Evolutionary conservation across 2,113 vertebrate genomes (phyloP).

Genomic region (Saguinus imperator): DNA sequence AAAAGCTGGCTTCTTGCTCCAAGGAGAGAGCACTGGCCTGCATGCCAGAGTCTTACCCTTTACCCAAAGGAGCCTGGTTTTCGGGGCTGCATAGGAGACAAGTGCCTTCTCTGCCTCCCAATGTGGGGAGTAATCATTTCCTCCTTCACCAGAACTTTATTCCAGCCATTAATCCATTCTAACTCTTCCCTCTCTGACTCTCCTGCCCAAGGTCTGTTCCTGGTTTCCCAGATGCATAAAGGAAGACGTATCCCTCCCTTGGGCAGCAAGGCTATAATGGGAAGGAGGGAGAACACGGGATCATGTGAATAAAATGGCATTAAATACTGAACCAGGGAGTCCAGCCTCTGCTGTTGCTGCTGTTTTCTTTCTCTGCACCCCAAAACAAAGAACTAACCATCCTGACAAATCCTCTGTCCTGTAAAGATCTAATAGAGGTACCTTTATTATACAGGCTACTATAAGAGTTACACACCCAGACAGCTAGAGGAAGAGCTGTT

Average conservation of each 20-base stretch:
- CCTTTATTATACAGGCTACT: not conserved
- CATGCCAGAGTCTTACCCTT: not conserved
- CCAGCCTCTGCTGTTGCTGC: conserved; percentile 16
- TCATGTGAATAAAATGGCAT: conserved; percentile 67
- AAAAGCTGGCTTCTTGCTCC: conserved; percentile 13
- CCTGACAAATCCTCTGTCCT: not conserved
- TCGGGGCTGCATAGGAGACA: not conserved
- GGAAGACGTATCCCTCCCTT: not conserved
- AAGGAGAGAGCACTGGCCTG: not conserved
- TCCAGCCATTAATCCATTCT: conserved; percentile 24
- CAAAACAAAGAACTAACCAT: conserved; percentile 17
- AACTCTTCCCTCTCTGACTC: not conserved
- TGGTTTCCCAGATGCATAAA: not conserved
- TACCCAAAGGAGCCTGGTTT: conserved; percentile 43
- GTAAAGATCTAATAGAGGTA: not conserved
- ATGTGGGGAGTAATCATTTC: conserved; percentile 25
- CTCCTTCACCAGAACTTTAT: not conserved
- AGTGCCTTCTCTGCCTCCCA: conserved; percentile 63
- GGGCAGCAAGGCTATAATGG: not conserved
- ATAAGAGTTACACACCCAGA: not conserved
- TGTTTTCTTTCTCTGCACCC: not conserved
- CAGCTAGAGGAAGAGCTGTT: not conserved
- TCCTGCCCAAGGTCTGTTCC: not conserved
- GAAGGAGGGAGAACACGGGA: conserved; percentile 20
- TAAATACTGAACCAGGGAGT: conserved; percentile 28